phyloP scores from a whole-genome alignment of 1,140 invertebrate genomes.

The Drosophila asahinai region DNA sequence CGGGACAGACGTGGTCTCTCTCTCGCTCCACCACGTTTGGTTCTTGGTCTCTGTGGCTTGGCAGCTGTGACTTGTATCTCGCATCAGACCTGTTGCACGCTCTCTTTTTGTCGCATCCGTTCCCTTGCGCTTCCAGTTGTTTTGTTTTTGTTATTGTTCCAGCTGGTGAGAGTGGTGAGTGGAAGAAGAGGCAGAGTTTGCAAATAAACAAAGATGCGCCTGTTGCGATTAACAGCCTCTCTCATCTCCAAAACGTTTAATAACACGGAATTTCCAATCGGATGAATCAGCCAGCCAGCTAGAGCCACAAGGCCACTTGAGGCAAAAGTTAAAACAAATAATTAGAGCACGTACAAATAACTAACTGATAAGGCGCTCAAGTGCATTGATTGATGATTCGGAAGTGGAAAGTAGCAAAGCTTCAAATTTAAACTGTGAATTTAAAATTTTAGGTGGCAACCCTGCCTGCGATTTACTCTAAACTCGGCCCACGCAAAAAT shows the following conservation, averaged over 20 bases:
- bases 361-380: slow-evolving; percentile 29
- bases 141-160: slow-evolving; percentile 38
- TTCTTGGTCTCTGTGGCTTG: slow-evolving; percentile 20
- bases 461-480: slow-evolving; percentile 20
- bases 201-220: slow-evolving; percentile 24
- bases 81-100: slow-evolving; percentile 49
- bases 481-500: slow-evolving; percentile 12
- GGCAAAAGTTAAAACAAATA: slow-evolving; percentile 12
- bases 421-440: slow-evolving; percentile 12
- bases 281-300: slow-evolving; percentile 15
- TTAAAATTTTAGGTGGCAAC: slow-evolving; percentile 42
- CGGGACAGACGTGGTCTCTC: slow-evolving; percentile 63
- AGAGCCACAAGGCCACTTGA: not conserved
- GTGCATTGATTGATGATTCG: slow-evolving; percentile 24
- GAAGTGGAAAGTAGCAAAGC: slow-evolving; percentile 15
- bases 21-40: slow-evolving; percentile 19
- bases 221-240: slow-evolving; percentile 5
- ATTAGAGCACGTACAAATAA: slow-evolving; percentile 23
- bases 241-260: slow-evolving; percentile 18
- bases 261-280: slow-evolving; percentile 20
- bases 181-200: slow-evolving; percentile 4
- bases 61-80: slow-evolving; percentile 13
- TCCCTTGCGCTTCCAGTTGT: slow-evolving; percentile 21
- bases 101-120: slow-evolving; percentile 8
- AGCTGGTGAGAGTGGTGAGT: slow-evolving; percentile 16